phyloP scores from a whole-genome alignment of 2,113 vertebrate species.

The Pedetes capensis region DNA sequence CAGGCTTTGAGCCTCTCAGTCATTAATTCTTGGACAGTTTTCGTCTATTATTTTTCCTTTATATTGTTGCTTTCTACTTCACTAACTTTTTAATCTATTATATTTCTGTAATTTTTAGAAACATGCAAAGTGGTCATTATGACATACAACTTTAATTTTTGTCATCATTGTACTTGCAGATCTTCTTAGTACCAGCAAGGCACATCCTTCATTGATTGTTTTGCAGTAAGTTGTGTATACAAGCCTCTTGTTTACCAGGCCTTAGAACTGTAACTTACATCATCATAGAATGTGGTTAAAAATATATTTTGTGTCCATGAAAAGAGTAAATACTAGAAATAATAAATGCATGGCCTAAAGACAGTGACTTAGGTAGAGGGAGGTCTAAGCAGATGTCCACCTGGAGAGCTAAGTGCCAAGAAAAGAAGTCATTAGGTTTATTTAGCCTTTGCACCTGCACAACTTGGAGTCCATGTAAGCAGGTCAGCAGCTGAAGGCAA shows the following conservation, averaged over 20 bases:
- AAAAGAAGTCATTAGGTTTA: background rate
- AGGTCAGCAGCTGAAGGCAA: rapidly evolving
- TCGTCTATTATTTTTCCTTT: background rate
- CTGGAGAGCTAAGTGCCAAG: background rate
- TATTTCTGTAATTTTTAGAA: background rate
- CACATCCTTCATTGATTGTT: background rate
- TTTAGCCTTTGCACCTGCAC: background rate
- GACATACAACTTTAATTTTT: background rate
- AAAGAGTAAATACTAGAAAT: background rate
- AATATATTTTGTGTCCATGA: background rate
- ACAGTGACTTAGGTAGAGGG: background rate
- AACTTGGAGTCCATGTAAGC: background rate
- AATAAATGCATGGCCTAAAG: background rate
- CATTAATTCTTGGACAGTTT: background rate
- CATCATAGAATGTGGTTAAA: background rate
- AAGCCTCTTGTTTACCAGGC: background rate
- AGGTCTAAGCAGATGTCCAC: background rate
- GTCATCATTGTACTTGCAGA: too few relatives aligned
- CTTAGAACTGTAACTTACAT: background rate
- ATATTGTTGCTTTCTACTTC: background rate
- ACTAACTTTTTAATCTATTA: background rate
- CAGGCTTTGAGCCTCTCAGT: background rate
- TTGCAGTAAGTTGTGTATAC: background rate
- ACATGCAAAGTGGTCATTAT: background rate
- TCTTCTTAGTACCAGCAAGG: background rate